A percentile compares a stretch with the other conserved stretches of the same genome.
These are phyloP conservation scores for Danio aesculapii DNA, from an alignment of 2,797 vertebrate genomes.

Conservation along the genomic window DNA sequence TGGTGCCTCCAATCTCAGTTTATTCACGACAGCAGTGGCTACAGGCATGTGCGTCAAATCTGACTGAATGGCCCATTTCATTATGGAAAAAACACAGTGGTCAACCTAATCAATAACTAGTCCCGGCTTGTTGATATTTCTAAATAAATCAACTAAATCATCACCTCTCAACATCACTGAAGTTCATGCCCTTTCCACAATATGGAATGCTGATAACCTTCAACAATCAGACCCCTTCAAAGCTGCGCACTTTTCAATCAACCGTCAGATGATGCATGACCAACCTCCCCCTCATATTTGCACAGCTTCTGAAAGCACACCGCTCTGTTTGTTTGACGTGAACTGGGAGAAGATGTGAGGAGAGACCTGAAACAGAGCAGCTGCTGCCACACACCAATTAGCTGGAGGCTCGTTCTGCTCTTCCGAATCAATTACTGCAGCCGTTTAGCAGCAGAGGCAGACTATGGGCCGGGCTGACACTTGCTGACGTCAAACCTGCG, in stretches of 20 bases:
- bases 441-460: slow-evolving; percentile 48
- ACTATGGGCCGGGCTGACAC: slow-evolving; percentile 40
- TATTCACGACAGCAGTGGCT: no score
- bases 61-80: no score
- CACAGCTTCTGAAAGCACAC: slow-evolving; percentile 24
- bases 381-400: slow-evolving; percentile 48
- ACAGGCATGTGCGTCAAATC: no score
- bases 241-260: slow-evolving; percentile 19
- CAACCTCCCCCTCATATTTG: slow-evolving; percentile 34
- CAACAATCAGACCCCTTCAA: slow-evolving; percentile 5
- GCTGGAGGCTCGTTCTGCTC: slow-evolving; percentile 28
- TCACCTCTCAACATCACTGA: not conserved
- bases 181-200: slow-evolving; percentile 27
- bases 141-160: no score
- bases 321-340: slow-evolving; percentile 44
- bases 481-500: slow-evolving; percentile 48
- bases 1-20: no score
- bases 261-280: slow-evolving; percentile 15
- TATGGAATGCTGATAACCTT: slow-evolving; percentile 4
- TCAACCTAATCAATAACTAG: no score
- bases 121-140: no score
- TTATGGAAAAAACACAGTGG: no score
- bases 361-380: slow-evolving; percentile 44
- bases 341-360: slow-evolving; percentile 19
- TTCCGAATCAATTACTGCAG: slow-evolving; percentile 55